Conservation (phyloP, 2,888 invertebrate species). For the Abrostola tripartita region DNA sequence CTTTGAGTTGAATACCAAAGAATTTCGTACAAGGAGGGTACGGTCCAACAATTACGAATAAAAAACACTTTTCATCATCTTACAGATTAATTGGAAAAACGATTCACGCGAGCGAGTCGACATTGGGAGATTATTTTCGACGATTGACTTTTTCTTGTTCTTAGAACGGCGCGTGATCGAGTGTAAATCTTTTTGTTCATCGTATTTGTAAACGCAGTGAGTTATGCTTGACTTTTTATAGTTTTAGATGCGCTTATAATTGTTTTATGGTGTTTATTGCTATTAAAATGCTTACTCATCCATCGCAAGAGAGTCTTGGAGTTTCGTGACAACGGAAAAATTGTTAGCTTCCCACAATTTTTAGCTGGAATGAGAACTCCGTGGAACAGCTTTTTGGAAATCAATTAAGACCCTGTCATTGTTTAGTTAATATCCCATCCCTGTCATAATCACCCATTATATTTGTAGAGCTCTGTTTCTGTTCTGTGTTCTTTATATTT, state of each 20-base stretch:
- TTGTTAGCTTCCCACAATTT: neutral
- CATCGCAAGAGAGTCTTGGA: no score
- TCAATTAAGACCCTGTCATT: no score
- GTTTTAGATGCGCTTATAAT: slow-evolving; percentile 5
- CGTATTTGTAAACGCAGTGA: slow-evolving; percentile 8
- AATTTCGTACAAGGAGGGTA: slow-evolving; percentile 63
- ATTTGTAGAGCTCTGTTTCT: no score
- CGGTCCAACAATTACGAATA: slow-evolving; percentile 49
- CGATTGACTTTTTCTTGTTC: slow-evolving; percentile 27
- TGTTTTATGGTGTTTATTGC: slow-evolving; percentile 3
- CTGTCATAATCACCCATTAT: no score
- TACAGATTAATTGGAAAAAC: slow-evolving; percentile 47
- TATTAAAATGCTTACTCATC: neutral
- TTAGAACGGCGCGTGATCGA: slow-evolving; percentile 29
- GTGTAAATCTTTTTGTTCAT: slow-evolving; percentile 38
- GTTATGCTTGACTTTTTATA: slow-evolving; percentile 27
- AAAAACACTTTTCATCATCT: slow-evolving; percentile 56
- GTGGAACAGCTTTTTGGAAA: no score
- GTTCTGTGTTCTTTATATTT: no score
- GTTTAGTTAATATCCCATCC: no score
- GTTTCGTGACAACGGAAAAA: no score
- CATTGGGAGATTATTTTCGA: slow-evolving; percentile 39
- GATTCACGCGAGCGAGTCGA: slow-evolving; percentile 50
- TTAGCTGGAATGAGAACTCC: no score
- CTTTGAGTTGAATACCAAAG: slow-evolving; percentile 31